Percentiles rank a stretch among this genome's conserved stretches.
phyloP scores from a whole-genome alignment of 1,140 invertebrate genomes.

The Drosophila ercepeae region DNA sequence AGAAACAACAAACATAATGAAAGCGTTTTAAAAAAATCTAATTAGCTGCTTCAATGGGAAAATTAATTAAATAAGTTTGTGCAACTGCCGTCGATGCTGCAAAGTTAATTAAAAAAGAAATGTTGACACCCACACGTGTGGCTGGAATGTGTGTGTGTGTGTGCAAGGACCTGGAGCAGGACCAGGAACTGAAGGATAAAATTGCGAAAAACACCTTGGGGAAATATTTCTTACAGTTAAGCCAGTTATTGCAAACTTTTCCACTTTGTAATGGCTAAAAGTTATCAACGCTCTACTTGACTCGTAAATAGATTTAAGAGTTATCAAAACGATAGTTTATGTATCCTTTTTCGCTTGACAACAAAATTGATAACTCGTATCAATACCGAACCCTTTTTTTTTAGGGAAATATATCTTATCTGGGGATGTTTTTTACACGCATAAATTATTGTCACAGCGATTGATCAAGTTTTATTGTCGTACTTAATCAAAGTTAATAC shows the following conservation, averaged over 20 bases:
- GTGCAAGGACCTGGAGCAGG: not conserved
- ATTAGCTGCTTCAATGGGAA: slow-evolving; percentile 78
- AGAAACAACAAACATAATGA: slow-evolving; percentile 15
- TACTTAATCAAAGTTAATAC: slow-evolving; percentile 32
- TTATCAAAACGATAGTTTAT: slow-evolving; percentile 24
- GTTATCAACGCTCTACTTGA: slow-evolving; percentile 14
- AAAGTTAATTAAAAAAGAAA: slow-evolving; percentile 79
- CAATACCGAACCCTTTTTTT: too few species aligned
- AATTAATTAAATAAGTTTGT: slow-evolving; percentile 79
- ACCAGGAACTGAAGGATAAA: slow-evolving; percentile 20
- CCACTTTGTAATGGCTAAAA: slow-evolving; percentile 17
- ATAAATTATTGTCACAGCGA: slow-evolving; percentile 3
- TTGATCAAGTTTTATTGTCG: slow-evolving; percentile 18
- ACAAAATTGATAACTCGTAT: not conserved
- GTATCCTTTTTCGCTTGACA: slow-evolving; percentile 1
- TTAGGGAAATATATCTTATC: too few species aligned
- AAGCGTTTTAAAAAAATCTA: slow-evolving; percentile 70
- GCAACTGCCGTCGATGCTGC: slow-evolving; percentile 61
- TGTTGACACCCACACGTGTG: slow-evolving; percentile 34
- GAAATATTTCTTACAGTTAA: slow-evolving; percentile 27
- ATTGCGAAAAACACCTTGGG: slow-evolving; percentile 32
- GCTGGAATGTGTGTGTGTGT: not conserved
- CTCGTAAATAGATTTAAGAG: slow-evolving; percentile 27
- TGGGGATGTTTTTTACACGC: too few species aligned
- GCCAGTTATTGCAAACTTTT: slow-evolving; percentile 30